Evolutionary conservation across 2,888 invertebrate genomes (phyloP).

Genomic region (Scrobipalpa costella): DNA sequence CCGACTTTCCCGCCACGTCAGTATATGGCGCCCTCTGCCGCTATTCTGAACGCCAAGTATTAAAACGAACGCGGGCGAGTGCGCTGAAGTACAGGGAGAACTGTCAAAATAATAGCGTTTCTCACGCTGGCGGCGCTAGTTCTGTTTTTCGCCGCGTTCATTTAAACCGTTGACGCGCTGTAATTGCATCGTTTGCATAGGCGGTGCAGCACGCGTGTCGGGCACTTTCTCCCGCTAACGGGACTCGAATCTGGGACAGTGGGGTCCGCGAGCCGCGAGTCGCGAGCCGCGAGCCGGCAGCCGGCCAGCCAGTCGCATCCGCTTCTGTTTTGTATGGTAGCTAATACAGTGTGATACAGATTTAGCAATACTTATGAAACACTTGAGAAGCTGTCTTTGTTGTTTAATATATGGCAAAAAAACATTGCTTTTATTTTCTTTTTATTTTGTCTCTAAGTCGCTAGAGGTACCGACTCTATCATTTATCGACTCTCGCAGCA

Average conservation of each 20-base stretch:
- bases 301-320: constrained; percentile 22
- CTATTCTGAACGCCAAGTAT: constrained; percentile 25
- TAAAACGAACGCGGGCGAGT: too few relatives aligned
- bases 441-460: too few relatives aligned
- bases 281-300: background rate
- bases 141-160: too few relatives aligned
- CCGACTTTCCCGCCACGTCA: constrained; percentile 27
- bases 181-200: constrained; percentile 80
- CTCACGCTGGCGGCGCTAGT: too few relatives aligned
- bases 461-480: too few relatives aligned
- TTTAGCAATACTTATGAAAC: background rate
- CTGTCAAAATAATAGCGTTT: too few relatives aligned
- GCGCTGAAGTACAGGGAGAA: too few relatives aligned
- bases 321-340: constrained; percentile 19
- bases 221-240: constrained; percentile 75
- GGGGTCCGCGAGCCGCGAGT: background rate
- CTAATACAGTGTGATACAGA: background rate
- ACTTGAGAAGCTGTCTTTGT: background rate
- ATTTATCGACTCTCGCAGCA: too few relatives aligned
- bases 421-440: too few relatives aligned
- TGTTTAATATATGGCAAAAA: background rate
- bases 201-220: constrained; percentile 55
- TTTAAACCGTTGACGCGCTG: too few relatives aligned
- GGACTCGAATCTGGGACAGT: constrained; percentile 65
- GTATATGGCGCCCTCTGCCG: constrained; percentile 35